These are phyloP conservation scores for Linyphia triangularis DNA, from an alignment of 2,888 invertebrate species.

Conservation along the genomic window DNA sequence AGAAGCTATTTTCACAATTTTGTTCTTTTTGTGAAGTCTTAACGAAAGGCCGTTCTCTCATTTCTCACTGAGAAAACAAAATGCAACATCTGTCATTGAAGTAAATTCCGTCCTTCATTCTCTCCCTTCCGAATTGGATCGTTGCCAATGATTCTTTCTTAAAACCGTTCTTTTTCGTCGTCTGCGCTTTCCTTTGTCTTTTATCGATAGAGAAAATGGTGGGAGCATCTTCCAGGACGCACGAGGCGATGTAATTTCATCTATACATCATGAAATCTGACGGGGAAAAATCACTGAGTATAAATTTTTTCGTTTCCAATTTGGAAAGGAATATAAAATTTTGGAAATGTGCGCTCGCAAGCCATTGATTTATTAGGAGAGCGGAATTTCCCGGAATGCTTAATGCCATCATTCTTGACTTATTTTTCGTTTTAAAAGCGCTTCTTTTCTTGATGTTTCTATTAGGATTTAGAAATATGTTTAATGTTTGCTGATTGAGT, in stretches of 20 bases:
- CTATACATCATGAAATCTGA: conserved; percentile 61
- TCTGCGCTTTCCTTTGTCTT: conserved; percentile 59
- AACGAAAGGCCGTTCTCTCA: conserved; percentile 60
- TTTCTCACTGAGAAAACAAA: conserved; percentile 56
- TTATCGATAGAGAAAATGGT: conserved; percentile 52
- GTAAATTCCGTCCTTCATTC: conserved; percentile 50
- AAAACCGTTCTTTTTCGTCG: conserved; percentile 63
- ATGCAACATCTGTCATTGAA: conserved; percentile 69
- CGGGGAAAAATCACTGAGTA: conserved; percentile 48
- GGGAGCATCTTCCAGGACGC: conserved; percentile 30
- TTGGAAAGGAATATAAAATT: conserved; percentile 41
- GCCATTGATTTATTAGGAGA: conserved; percentile 43
- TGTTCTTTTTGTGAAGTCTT: conserved; percentile 47
- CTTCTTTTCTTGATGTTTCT: background rate
- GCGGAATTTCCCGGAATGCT: background rate
- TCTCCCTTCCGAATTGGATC: conserved; percentile 32
- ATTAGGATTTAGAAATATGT: background rate
- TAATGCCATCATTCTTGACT: conserved; percentile 16
- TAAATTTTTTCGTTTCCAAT: conserved; percentile 34
- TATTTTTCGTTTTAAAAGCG: conserved; percentile 2
- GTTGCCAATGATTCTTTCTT: conserved; percentile 67
- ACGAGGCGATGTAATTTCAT: conserved; percentile 57
- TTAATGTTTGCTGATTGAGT: conserved; percentile 2
- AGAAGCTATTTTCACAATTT: conserved; percentile 20
- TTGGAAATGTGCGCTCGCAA: background rate